Percentiles rank a stretch among this genome's conserved stretches.
Evolutionary conservation across 2,113 vertebrate genomes (phyloP).

Genomic region (Pionites leucogaster): DNA sequence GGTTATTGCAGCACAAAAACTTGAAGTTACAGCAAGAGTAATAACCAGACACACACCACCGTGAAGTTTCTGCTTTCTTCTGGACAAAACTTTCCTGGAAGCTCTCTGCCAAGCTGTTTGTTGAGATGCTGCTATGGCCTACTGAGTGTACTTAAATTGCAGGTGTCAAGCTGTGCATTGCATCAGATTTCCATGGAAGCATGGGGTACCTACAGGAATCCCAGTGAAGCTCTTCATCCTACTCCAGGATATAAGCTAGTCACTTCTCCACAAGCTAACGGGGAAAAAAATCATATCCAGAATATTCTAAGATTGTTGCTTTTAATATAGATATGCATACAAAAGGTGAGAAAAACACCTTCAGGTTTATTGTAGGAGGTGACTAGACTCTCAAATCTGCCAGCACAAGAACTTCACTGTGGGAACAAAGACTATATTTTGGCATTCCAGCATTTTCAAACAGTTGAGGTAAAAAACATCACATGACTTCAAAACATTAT

Average conservation of each 20-base stretch:
- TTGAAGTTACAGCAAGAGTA: background rate
- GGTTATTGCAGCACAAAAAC: background rate
- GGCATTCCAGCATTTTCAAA: background rate
- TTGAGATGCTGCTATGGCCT: conserved; percentile 1
- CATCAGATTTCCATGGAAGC: conserved; percentile 26
- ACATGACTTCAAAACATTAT: background rate
- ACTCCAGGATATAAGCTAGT: background rate
- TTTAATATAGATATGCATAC: background rate
- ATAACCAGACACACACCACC: background rate
- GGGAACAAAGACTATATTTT: background rate
- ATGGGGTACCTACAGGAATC: background rate
- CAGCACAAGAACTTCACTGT: background rate
- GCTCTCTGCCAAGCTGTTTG: background rate
- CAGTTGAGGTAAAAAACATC: background rate
- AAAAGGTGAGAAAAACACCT: background rate
- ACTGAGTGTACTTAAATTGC: background rate
- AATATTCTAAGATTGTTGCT: background rate
- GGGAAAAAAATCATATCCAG: background rate
- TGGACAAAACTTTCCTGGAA: background rate
- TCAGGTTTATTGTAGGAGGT: background rate
- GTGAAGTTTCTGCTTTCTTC: background rate
- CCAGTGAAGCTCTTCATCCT: background rate
- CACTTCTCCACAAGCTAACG: background rate
- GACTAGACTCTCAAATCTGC: background rate
- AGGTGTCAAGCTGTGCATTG: conserved; percentile 29